Evolutionary conservation across 2,888 invertebrate species (phyloP).

Genomic region (Nephrotoma flavescens): DNA sequence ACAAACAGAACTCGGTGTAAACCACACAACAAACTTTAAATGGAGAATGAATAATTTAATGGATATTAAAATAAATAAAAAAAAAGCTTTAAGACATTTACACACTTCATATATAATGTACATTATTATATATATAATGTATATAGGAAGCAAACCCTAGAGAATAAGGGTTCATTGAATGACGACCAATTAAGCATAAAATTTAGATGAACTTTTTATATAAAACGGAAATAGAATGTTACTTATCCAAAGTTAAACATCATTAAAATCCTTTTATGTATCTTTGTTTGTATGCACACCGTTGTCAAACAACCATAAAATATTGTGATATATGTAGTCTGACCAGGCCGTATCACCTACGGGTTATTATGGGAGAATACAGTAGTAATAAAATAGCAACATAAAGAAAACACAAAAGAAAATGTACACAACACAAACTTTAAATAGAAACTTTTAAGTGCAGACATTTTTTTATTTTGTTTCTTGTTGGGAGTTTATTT

Average conservation of each 20-base stretch:
- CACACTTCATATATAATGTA: neutral
- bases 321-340: neutral
- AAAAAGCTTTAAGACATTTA: neutral
- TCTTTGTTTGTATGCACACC: neutral
- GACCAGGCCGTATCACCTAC: neutral
- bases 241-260: neutral
- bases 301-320: neutral
- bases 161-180: neutral
- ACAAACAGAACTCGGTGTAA: neutral
- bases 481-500: neutral
- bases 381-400: neutral
- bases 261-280: neutral
- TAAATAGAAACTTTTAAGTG: neutral
- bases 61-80: neutral
- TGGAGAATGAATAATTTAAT: neutral
- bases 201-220: neutral
- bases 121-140: neutral
- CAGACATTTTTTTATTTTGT: neutral
- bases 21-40: neutral
- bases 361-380: neutral
- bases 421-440: neutral
- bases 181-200: neutral
- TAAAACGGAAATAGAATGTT: neutral
- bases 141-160: neutral
- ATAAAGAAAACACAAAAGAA: neutral